Conservation (phyloP, 2,113 vertebrate species). For the Pycnonotus jocosus region DNA sequence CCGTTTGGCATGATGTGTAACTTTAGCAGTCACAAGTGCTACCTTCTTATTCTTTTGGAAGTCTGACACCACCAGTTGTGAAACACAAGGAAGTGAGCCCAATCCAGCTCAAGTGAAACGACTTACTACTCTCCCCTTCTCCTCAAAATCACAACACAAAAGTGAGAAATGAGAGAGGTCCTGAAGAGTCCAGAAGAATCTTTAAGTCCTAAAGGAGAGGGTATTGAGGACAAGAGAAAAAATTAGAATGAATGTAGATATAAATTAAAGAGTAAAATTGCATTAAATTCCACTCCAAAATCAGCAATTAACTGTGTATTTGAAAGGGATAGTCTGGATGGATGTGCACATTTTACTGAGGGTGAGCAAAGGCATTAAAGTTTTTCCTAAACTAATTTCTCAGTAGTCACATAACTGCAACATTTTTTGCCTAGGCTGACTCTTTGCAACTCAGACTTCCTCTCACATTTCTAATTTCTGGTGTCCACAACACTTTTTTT, state of each 20-base stretch:
- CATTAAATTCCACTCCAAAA: not conserved
- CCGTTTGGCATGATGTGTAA: not conserved
- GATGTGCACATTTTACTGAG: not conserved
- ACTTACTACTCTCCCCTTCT: not conserved
- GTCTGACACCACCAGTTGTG: not conserved
- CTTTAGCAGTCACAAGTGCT: not conserved
- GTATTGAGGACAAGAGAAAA: not conserved
- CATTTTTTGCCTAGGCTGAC: not conserved
- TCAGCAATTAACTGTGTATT: not conserved
- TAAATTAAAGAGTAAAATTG: not conserved
- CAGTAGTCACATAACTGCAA: not conserved
- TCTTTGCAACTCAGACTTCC: not conserved
- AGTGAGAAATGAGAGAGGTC: not conserved
- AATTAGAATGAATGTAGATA: not conserved
- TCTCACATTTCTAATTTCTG: not conserved
- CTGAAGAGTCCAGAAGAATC: not conserved
- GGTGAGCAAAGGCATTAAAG: not conserved
- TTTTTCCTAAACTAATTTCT: not conserved
- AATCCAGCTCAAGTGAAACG: not conserved
- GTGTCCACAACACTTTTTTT: not conserved
- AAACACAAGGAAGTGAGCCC: not conserved
- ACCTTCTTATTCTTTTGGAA: not conserved
- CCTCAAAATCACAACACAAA: not conserved
- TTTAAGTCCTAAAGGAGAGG: not conserved
- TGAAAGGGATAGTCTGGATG: not conserved